These are phyloP conservation scores for Callithrix jacchus DNA, from an alignment of 2,113 vertebrate genomes.

Conservation along the genomic window DNA sequence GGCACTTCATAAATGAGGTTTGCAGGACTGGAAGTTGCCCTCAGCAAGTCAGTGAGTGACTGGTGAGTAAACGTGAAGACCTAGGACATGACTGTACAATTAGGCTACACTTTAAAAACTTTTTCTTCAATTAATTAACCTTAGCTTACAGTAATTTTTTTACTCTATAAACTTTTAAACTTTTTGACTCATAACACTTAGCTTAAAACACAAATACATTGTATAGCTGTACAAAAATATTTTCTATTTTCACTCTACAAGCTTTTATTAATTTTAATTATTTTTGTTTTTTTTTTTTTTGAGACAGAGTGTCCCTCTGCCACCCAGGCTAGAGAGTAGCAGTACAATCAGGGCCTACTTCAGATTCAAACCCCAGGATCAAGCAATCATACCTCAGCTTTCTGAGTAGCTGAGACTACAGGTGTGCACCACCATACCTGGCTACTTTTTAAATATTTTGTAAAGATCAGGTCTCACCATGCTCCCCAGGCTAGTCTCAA, in stretches of 20 bases:
- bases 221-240: neutral
- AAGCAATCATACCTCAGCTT: too few relatives aligned
- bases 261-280: too few relatives aligned
- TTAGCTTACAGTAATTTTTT: neutral
- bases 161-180: neutral
- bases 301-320: too few relatives aligned
- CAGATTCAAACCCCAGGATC: too few relatives aligned
- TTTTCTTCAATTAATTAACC: neutral
- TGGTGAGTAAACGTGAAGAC: neutral
- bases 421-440: too few relatives aligned
- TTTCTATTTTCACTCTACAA: neutral
- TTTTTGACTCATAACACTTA: neutral
- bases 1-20: neutral
- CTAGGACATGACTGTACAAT: neutral
- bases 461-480: too few relatives aligned
- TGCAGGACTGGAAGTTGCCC: neutral
- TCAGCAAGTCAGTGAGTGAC: neutral
- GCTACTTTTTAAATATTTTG: too few relatives aligned
- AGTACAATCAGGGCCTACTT: too few relatives aligned
- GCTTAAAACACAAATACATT: neutral
- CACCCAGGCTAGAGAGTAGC: too few relatives aligned
- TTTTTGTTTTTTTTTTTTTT: too few relatives aligned
- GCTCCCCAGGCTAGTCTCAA: too few relatives aligned
- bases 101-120: neutral
- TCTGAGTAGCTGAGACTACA: too few relatives aligned